Evolutionary conservation across 2,113 vertebrate species (phyloP).

Genomic region (Natator depressus): DNA sequence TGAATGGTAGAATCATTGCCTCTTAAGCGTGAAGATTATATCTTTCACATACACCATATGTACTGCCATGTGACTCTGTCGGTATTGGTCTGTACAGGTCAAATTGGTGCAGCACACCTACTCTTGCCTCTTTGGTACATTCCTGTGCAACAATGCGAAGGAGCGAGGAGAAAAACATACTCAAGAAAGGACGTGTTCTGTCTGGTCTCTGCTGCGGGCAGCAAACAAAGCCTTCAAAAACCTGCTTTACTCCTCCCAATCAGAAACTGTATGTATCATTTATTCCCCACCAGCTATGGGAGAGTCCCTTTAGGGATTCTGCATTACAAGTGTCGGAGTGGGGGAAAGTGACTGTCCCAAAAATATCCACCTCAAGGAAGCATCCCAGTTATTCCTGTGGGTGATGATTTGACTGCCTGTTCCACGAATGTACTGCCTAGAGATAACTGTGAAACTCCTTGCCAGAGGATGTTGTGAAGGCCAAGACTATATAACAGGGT

Average conservation of each 20-base stretch:
- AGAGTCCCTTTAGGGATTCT: neutral
- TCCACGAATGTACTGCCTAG: fast-evolving
- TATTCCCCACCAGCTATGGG: fast-evolving
- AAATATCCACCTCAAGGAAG: fast-evolving
- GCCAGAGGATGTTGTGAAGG: too few relatives aligned
- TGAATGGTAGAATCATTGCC: neutral
- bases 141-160: constrained; percentile 98
- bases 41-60: neutral
- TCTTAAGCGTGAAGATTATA: neutral
- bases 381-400: neutral
- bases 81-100: constrained; percentile 80
- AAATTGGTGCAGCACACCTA: constrained; percentile 98
- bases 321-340: fast-evolving
- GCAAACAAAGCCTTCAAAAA: constrained; percentile 95
- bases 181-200: constrained; percentile 94
- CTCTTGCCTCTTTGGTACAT: constrained; percentile 98
- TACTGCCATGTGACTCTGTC: neutral
- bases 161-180: constrained; percentile 93
- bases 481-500: too few relatives aligned
- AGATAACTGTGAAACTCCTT: too few relatives aligned
- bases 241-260: constrained; percentile 95
- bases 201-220: constrained; percentile 95
- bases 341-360: neutral
- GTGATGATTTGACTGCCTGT: fast-evolving
- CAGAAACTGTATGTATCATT: constrained; percentile 89